These are phyloP conservation scores for Ochotona princeps DNA, from an alignment of 2,113 vertebrate species.

Conservation along the genomic window DNA sequence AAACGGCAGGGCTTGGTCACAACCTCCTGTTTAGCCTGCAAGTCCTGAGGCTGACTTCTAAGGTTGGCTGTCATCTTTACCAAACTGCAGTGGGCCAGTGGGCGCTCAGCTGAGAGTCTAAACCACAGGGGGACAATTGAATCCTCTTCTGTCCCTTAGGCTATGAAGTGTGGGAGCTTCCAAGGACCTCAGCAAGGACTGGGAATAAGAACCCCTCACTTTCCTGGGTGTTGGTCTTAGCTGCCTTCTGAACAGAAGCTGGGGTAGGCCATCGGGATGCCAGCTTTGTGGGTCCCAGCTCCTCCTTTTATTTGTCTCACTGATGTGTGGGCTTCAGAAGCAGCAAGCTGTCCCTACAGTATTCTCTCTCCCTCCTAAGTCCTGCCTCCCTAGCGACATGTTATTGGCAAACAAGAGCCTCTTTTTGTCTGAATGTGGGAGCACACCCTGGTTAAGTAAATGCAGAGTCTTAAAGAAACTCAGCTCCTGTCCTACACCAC, in stretches of 20 bases:
- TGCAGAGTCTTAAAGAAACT: neutral
- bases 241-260: neutral
- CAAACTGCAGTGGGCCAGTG: accelerated
- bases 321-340: neutral
- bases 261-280: accelerated
- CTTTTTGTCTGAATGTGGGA: accelerated
- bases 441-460: accelerated
- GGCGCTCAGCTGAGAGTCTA: neutral
- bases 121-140: accelerated
- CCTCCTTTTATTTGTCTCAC: neutral
- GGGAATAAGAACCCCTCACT: neutral
- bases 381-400: no score
- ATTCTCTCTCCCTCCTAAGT: neutral
- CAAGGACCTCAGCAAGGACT: accelerated
- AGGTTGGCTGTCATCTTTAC: neutral
- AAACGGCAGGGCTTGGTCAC: neutral
- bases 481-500: accelerated
- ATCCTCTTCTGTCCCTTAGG: neutral
- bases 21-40: no score
- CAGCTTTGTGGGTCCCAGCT: no score
- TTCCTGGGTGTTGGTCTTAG: accelerated
- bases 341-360: accelerated
- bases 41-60: neutral
- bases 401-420: neutral
- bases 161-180: neutral